Evolutionary conservation across 2,888 invertebrate genomes (phyloP).

Genomic region (Priocnemis perturbator): DNA sequence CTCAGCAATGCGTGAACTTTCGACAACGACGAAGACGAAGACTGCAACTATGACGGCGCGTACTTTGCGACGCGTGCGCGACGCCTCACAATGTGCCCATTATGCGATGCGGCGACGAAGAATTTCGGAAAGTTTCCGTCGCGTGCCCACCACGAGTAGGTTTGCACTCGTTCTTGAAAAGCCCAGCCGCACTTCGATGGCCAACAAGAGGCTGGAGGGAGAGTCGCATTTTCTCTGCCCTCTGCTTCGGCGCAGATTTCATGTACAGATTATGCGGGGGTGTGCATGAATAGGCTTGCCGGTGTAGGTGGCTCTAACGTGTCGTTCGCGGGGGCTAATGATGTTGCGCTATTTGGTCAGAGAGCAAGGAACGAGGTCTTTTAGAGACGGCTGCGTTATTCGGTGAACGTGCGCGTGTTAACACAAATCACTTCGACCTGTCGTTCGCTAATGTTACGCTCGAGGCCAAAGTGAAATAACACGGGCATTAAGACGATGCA

Average conservation of each 20-base stretch:
- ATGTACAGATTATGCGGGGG: not conserved
- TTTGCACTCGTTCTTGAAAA: constrained; percentile 1
- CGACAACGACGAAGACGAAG: constrained; percentile 1
- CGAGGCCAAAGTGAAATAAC: too few relatives aligned
- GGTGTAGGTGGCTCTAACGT: too few relatives aligned
- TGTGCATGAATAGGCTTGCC: not conserved
- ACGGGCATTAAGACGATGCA: too few relatives aligned
- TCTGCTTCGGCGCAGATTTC: not conserved
- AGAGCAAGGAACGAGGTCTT: too few relatives aligned
- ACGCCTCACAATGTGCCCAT: constrained; percentile 40
- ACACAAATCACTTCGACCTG: too few relatives aligned
- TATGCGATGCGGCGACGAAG: constrained; percentile 35
- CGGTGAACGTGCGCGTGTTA: too few relatives aligned
- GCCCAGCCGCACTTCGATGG: not conserved
- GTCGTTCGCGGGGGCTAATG: too few relatives aligned
- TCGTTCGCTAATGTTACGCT: too few relatives aligned
- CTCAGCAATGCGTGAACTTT: constrained; percentile 42
- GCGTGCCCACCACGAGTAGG: constrained; percentile 16
- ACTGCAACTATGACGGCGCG: not conserved
- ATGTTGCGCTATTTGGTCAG: too few relatives aligned
- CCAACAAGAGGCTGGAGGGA: not conserved
- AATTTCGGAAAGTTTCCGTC: constrained; percentile 44
- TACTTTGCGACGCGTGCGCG: not conserved
- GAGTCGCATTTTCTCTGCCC: not conserved
- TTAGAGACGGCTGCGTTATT: too few relatives aligned